A percentile compares a stretch with the other conserved stretches of the same genome.
These are phyloP conservation scores for Nymphalis urticae DNA, from an alignment of 2,888 invertebrate genomes.

Conservation along the genomic window DNA sequence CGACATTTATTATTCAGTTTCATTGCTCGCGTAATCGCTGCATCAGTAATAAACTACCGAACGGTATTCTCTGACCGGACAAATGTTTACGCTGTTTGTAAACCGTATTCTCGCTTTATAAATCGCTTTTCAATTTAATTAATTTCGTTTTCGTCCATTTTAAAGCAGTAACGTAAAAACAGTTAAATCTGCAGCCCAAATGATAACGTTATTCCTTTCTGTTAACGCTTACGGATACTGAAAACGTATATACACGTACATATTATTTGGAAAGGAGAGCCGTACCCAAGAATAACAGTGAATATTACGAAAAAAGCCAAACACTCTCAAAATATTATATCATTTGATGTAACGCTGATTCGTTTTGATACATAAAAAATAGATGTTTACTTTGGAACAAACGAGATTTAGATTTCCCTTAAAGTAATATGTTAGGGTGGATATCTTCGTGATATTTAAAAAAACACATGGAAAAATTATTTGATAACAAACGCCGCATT, in stretches of 20 bases:
- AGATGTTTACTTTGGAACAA: not conserved
- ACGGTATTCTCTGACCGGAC: constrained; percentile 29
- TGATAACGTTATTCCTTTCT: not conserved
- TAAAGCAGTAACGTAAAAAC: constrained; percentile 7
- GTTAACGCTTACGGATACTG: too few relatives aligned
- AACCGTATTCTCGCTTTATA: constrained; percentile 27
- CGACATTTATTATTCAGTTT: constrained; percentile 38
- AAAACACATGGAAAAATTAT: constrained; percentile 37
- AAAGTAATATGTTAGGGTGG: constrained; percentile 13
- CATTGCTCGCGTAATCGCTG: constrained; percentile 36
- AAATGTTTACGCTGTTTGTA: constrained; percentile 33
- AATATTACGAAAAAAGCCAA: too few relatives aligned
- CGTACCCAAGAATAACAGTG: too few relatives aligned
- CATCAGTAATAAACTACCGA: constrained; percentile 33
- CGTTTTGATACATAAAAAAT: not conserved
- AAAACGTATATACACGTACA: too few relatives aligned
- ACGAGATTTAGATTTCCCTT: not conserved
- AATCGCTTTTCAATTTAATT: constrained; percentile 33
- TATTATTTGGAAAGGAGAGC: too few relatives aligned
- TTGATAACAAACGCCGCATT: constrained; percentile 45
- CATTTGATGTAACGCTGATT: too few relatives aligned
- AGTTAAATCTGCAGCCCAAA: not conserved
- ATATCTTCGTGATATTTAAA: constrained; percentile 29
- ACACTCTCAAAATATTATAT: too few relatives aligned
- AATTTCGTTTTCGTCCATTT: constrained; percentile 24